Evolutionary conservation across 2,797 vertebrate species (phyloP), one percentile per base, ranked within the genome.

Genomic region (Myotis findleyi): DNA sequence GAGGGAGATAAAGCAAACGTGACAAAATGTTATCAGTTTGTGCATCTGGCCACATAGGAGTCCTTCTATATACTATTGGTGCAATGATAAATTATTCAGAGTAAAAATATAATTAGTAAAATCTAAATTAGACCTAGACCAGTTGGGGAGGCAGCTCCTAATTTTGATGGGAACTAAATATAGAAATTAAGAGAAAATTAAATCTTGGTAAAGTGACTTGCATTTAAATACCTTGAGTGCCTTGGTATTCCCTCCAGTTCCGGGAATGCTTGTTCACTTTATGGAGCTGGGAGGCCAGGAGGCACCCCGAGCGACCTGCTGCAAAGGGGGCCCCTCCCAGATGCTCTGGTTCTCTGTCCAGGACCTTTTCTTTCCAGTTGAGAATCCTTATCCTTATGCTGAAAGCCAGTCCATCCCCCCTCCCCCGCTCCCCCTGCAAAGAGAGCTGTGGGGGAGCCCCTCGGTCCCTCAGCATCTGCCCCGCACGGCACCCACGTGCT

Each of bases 111-210:
- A 59, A 59, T 66, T 68, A 55, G 62, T 71, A 76, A 66, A 75
- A 76, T 44, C 83, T 75, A 57, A 57, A 30, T 59, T 73, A 76
- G 27, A 88, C 71, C 62, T 77, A 71, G 44, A 59, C 73, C 9
- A 23, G 69, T 3, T 69, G 47, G n/a, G 47, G 49, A 72, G 17
- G 64, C 38, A 88, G 79, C 18, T 91, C 59, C 57, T 81, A 44
- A 64, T 44, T 30, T 69, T 13, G 73, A 23, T 27, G 49, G 44
- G 55, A 53, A 3, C 36, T 62, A 64, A 87, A 82, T 68, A 25
- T 7, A 33, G 41, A n/a, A 25, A 30, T 75, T 51, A 69, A 71
- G 47, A 79, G 41, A 66, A 95, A 89, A 93, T 72, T 64, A 84
- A 75, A 41, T 51, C 33, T 93, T 59, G 49, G 80, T 41, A 23